Percentiles rank a stretch among this genome's conserved stretches.
Conservation (phyloP, 23 tunicate genomes). For the Halocynthia roretzi region DNA sequence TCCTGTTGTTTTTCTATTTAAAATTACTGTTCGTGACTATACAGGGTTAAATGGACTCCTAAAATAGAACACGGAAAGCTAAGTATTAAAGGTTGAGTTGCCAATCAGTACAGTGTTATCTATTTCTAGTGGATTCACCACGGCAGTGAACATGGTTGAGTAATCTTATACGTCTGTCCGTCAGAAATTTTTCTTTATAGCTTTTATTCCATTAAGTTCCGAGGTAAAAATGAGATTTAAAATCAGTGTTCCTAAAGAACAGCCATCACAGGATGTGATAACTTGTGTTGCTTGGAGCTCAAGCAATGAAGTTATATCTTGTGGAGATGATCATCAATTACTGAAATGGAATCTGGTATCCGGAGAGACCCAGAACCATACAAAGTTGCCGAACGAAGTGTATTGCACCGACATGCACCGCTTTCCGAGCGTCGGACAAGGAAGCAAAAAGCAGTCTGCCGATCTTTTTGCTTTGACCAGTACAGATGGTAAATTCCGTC, state of each 20-base stretch:
- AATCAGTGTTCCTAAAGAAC: conserved; percentile 45
- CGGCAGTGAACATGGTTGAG: too few species aligned
- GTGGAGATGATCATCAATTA: conserved; percentile 73
- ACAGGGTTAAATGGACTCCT: too few species aligned
- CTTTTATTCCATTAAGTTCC: too few species aligned
- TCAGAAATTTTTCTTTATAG: too few species aligned
- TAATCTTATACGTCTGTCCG: too few species aligned
- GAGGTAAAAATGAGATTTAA: conserved; percentile 46
- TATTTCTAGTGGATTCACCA: too few species aligned
- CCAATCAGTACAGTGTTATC: too few species aligned
- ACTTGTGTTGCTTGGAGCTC: conserved; percentile 79
- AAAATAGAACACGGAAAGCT: too few species aligned
- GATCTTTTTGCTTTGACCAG: conserved; percentile 71
- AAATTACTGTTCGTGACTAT: too few species aligned
- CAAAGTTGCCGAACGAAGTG: conserved; percentile 54
- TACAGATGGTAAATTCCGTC: conserved; percentile 76
- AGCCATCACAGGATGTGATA: conserved; percentile 47
- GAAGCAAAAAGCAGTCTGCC: conserved; percentile 37
- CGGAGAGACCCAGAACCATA: conserved; percentile 43
- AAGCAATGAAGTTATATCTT: conserved; percentile 65
- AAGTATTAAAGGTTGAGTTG: too few species aligned
- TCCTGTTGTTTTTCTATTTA: too few species aligned
- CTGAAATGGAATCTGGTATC: conserved; percentile 65
- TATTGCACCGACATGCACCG: conserved; percentile 69
- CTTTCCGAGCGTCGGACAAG: conserved; percentile 34